A percentile compares a stretch with the other conserved stretches of the same genome.
phyloP scores from a whole-genome alignment of 1,140 invertebrate species.

The Hestina assimilis region DNA sequence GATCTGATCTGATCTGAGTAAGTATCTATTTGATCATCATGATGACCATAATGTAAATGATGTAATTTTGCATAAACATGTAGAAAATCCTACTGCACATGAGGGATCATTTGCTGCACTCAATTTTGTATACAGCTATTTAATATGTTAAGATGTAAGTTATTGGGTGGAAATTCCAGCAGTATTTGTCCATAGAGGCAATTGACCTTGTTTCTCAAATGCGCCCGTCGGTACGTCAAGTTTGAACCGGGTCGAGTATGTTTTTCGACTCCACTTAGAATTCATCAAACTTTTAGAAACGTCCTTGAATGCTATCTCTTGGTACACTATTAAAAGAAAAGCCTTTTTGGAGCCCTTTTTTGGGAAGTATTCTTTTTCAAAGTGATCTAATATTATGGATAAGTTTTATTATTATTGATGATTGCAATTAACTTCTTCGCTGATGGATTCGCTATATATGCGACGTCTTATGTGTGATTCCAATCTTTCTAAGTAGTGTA shows the following conservation, averaged over 20 bases:
- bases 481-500: too few relatives aligned
- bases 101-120: too few relatives aligned
- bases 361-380: background rate
- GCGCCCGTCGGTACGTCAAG: constrained; percentile 4
- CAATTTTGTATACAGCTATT: too few relatives aligned
- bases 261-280: constrained; percentile 12
- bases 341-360: background rate
- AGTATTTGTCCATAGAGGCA: constrained; percentile 10
- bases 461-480: background rate
- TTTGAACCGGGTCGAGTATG: constrained; percentile 12
- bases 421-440: background rate
- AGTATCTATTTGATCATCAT: too few relatives aligned
- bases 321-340: background rate
- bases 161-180: constrained; percentile 1
- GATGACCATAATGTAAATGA: too few relatives aligned
- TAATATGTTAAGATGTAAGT: background rate
- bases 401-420: background rate
- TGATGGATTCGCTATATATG: background rate
- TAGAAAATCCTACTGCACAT: too few relatives aligned
- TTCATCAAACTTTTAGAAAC: constrained; percentile 1
- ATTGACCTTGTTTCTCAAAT: constrained; percentile 15
- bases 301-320: background rate
- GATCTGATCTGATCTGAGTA: too few relatives aligned
- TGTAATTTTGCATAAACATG: too few relatives aligned
- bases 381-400: too few relatives aligned